A percentile compares a stretch with the other conserved stretches of the same genome.
These are phyloP conservation scores for Ctenopoma kingsleyae DNA, from an alignment of 2,797 vertebrate species.

Conservation along the genomic window DNA sequence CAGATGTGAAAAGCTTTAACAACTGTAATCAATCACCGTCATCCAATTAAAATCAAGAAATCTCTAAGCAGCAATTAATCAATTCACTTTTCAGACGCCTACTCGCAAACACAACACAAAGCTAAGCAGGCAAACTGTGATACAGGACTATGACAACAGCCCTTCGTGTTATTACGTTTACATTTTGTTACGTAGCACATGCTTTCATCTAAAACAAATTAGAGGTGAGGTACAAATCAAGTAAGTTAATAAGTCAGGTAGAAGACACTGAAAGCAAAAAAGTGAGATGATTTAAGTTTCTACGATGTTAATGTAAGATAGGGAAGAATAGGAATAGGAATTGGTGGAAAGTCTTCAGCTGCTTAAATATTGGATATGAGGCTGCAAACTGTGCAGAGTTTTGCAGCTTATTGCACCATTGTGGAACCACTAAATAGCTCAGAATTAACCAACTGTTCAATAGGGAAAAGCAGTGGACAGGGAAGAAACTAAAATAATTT, in stretches of 20 bases:
- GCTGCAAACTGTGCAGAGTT: neutral
- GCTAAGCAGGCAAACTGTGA: neutral
- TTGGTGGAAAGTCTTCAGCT: neutral
- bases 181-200: neutral
- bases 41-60: constrained; percentile 62
- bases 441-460: neutral
- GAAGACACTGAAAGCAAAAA: too few species aligned
- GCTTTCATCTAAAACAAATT: neutral
- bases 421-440: neutral
- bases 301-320: neutral
- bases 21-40: constrained; percentile 51
- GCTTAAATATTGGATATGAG: too few species aligned
- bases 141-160: constrained; percentile 1
- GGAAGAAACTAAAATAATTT: neutral
- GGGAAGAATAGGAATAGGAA: too few species aligned
- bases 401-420: neutral
- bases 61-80: constrained; percentile 50
- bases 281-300: too few species aligned
- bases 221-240: neutral
- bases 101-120: constrained; percentile 19
- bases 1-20: constrained; percentile 31
- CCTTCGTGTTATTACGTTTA: neutral
- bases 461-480: neutral
- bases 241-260: neutral
- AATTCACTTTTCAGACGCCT: constrained; percentile 52